Evolutionary conservation across 2,113 vertebrate genomes (phyloP).

Genomic region (Coracopsis vasa): DNA sequence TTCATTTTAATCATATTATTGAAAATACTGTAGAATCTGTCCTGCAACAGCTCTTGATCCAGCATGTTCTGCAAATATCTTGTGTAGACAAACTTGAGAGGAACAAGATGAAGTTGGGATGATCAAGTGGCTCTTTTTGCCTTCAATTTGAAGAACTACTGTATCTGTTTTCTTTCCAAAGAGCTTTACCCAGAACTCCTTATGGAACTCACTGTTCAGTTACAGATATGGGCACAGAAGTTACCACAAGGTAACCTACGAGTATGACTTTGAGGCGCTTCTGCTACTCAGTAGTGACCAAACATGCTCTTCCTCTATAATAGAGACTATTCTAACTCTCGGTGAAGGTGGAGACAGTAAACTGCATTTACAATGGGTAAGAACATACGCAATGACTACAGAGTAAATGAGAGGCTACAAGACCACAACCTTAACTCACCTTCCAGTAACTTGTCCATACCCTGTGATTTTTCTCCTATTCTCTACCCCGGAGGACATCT

Average conservation of each 20-base stretch:
- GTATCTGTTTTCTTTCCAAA: background rate
- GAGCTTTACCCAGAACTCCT: background rate
- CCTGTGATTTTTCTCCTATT: background rate
- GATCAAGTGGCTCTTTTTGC: background rate
- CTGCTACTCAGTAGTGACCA: background rate
- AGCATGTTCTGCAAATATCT: background rate
- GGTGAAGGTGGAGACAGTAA: background rate
- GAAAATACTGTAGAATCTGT: background rate
- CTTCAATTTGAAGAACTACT: background rate
- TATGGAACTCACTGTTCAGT: background rate
- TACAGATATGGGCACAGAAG: fast-evolving
- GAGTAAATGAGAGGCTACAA: background rate
- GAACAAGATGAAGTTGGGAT: background rate
- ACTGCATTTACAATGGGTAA: background rate
- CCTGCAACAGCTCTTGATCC: background rate
- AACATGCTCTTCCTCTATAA: background rate
- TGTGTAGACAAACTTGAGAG: background rate
- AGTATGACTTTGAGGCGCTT: background rate
- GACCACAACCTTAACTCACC: background rate
- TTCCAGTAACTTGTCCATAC: background rate
- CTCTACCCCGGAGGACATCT: background rate
- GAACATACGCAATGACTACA: background rate
- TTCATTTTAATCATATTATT: background rate
- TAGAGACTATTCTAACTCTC: background rate
- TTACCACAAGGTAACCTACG: background rate